Conservation (phyloP, 2,797 vertebrate genomes). For the Acanthurus leucopareius region DNA sequence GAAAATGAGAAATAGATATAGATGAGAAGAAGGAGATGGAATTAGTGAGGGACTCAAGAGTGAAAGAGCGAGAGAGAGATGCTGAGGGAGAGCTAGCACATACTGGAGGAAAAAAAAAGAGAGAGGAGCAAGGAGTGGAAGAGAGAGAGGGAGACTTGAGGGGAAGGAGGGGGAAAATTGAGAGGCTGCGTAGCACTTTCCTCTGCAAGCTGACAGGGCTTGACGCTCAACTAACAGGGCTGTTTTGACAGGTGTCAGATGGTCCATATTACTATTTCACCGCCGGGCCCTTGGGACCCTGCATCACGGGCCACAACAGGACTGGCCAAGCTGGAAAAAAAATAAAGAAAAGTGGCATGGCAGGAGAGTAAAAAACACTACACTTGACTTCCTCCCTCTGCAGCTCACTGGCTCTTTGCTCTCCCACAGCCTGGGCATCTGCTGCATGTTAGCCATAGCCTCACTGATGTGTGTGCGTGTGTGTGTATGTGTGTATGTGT, state of each 20-base stretch:
- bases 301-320: constrained; percentile 83
- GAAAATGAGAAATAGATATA: constrained; percentile 53
- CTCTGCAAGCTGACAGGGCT: constrained; percentile 84
- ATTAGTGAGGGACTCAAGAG: constrained; percentile 47
- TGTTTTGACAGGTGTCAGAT: constrained; percentile 92
- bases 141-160: constrained; percentile 40
- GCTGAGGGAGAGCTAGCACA: constrained; percentile 22
- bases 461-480: constrained; percentile 31
- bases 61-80: constrained; percentile 38
- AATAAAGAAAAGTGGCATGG: constrained; percentile 80
- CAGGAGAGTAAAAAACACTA: constrained; percentile 72
- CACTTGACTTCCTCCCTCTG: constrained; percentile 73
- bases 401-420: constrained; percentile 61
- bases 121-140: constrained; percentile 25
- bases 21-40: constrained; percentile 45
- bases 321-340: constrained; percentile 78
- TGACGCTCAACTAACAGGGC: constrained; percentile 86
- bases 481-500: constrained; percentile 13
- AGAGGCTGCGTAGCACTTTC: constrained; percentile 81
- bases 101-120: constrained; percentile 14
- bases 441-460: constrained; percentile 67
- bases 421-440: constrained; percentile 70
- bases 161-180: constrained; percentile 67
- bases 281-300: constrained; percentile 81
- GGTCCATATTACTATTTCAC: constrained; percentile 88